Evolutionary conservation across 2,888 invertebrate genomes (phyloP), one percentile per base, ranked within the genome.

Genomic region (Lepidochitona cinerea): DNA sequence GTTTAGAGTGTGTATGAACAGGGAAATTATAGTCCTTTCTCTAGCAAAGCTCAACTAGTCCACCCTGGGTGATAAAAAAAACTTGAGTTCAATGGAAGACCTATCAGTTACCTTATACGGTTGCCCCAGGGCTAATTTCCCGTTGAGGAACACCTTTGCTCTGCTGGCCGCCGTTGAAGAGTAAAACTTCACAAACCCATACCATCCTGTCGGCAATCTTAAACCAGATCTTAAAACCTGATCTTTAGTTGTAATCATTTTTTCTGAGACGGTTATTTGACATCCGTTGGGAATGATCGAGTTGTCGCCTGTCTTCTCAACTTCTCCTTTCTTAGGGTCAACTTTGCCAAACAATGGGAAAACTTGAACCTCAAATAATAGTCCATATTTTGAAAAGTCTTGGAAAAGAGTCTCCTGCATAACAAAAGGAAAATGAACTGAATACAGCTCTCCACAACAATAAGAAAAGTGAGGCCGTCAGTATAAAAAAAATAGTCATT

Each of bases 121-220:
- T 7, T 49, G 49, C 49, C 71, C 79, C n/a, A 84, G 64, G 23
- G 70, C 64, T 32, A 85, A 66, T 26, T 76, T 78, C n/a, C 79
- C 74, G n/a, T 71, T 80, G 18, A 83, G 67, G 7, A 78, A 66
- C 14, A 75, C 78, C 32, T 80, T 80, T 6, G 85, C 84, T 36
- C 64, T 71, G 1, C 72, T 70, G 1, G 84, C 83, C 23, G 79
- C 77, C 54, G 72, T 66, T 9, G 75, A 71, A 5, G 84, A 82
- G 69, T 85, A 85, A 70, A 82, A 86, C 37, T 83, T 84, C 36
- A 86, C 84, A 79, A 86, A 85, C 2, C 83, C 86, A 75, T 85
- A 86, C 64, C 68, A 82, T 1, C 77, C 73, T 53, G 68, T 66
- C 1, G 49, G 49, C 4, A 49, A 23, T 18, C 49, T 23, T 5